phyloP scores from a whole-genome alignment of 2,113 vertebrate species.

The Malurus elegans region DNA sequence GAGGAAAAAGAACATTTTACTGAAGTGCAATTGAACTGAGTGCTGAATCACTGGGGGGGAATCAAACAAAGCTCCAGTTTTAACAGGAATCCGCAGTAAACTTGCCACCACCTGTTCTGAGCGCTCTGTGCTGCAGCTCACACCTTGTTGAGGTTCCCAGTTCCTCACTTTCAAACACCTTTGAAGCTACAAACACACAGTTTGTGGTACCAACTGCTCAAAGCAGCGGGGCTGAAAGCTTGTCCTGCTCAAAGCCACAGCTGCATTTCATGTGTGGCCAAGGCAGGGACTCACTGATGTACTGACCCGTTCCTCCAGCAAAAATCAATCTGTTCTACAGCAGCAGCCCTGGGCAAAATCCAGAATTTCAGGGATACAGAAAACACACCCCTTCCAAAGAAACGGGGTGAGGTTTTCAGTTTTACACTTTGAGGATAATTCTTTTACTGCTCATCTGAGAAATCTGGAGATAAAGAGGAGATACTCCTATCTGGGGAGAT shows the following conservation, averaged over 20 bases:
- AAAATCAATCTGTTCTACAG: background rate
- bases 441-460: background rate
- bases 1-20: background rate
- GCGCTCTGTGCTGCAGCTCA: background rate
- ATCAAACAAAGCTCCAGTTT: background rate
- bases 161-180: background rate
- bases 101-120: background rate
- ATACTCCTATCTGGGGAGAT: background rate
- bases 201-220: background rate
- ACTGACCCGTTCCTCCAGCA: background rate
- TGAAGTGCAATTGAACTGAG: background rate
- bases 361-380: background rate
- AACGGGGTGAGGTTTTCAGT: rapidly evolving
- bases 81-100: background rate
- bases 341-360: background rate
- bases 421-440: background rate
- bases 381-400: rapidly evolving
- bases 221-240: background rate
- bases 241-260: background rate
- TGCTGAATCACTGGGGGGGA: background rate
- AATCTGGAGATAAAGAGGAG: background rate
- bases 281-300: background rate
- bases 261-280: background rate
- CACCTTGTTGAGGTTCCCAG: background rate
- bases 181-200: background rate